Conservation (phyloP, 2,888 invertebrate species). For the Therioaphis trifolii region DNA sequence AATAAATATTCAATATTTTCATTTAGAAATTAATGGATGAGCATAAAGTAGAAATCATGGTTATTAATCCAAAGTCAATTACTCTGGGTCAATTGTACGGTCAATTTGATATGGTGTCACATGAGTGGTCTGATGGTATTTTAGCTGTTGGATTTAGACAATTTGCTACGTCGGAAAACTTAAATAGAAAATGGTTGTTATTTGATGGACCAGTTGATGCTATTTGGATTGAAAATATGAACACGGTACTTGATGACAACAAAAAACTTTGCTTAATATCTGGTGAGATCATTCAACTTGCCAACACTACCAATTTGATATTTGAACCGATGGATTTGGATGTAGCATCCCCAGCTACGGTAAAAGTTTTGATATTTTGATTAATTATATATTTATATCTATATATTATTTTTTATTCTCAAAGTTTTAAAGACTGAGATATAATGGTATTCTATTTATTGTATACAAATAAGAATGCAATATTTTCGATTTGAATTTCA, state of each 20-base stretch:
- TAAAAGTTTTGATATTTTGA: too few relatives aligned
- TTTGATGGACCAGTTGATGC: conserved; percentile 97
- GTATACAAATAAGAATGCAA: too few relatives aligned
- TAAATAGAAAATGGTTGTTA: conserved; percentile 88
- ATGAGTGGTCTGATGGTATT: conserved; percentile 94
- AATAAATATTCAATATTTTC: too few relatives aligned
- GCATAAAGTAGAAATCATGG: conserved; percentile 80
- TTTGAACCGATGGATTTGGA: conserved; percentile 97
- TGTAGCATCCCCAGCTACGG: conserved; percentile 90
- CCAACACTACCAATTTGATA: conserved; percentile 87
- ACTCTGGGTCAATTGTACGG: conserved; percentile 96
- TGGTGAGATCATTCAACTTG: conserved; percentile 94
- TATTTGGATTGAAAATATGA: conserved; percentile 97
- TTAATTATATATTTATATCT: too few relatives aligned
- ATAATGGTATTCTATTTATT: too few relatives aligned
- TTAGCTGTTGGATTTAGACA: conserved; percentile 84
- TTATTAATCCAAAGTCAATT: conserved; percentile 94
- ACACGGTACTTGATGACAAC: conserved; percentile 94
- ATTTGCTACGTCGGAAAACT: conserved; percentile 80
- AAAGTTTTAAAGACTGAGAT: too few relatives aligned
- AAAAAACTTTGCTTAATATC: conserved; percentile 96
- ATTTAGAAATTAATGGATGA: conserved; percentile 68
- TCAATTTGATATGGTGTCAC: conserved; percentile 91
- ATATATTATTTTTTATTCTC: too few relatives aligned
- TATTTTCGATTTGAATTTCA: too few relatives aligned